phyloP scores from a whole-genome alignment of 1,140 invertebrate species.

The Drosophila guanche region DNA sequence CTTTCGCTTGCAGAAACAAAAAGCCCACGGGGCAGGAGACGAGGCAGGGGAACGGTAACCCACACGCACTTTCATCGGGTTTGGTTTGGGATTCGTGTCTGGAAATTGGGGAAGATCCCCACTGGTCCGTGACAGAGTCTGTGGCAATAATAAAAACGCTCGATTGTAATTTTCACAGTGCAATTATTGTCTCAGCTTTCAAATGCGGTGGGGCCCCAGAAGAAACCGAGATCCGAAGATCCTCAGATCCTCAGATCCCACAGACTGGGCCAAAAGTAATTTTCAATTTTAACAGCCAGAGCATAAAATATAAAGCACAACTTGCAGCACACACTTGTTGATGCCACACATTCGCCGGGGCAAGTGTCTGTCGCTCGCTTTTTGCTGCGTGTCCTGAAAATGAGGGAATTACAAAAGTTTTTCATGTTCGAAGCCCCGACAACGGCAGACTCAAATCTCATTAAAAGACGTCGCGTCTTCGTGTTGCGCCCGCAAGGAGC shows the following conservation, averaged over 20 bases:
- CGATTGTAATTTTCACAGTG: constrained; percentile 76
- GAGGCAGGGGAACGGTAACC: constrained; percentile 1
- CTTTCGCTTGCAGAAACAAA: constrained; percentile 56
- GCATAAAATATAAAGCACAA: constrained; percentile 72
- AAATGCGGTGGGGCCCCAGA: constrained; percentile 66
- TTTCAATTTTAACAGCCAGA: constrained; percentile 78
- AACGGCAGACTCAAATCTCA: constrained; percentile 73
- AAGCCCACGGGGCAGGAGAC: constrained; percentile 55
- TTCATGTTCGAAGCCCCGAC: constrained; percentile 49
- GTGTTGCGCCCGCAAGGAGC: constrained; percentile 51
- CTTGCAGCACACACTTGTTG: constrained; percentile 60
- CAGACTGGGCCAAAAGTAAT: constrained; percentile 65
- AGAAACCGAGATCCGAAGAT: constrained; percentile 2
- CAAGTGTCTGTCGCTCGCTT: constrained; percentile 52
- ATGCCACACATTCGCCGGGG: constrained; percentile 59
- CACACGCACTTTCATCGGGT: constrained; percentile 71
- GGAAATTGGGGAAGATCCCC: constrained; percentile 9
- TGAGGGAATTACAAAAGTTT: constrained; percentile 71
- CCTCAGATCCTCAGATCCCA: neutral
- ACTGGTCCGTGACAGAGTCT: constrained; percentile 46
- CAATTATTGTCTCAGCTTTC: constrained; percentile 79
- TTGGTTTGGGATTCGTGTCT: constrained; percentile 20
- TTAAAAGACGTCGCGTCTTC: constrained; percentile 77
- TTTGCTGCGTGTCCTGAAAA: constrained; percentile 73
- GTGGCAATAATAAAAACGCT: constrained; percentile 64